Evolutionary conservation across 2,888 invertebrate species (phyloP).

Genomic region (Diarsia mendica): DNA sequence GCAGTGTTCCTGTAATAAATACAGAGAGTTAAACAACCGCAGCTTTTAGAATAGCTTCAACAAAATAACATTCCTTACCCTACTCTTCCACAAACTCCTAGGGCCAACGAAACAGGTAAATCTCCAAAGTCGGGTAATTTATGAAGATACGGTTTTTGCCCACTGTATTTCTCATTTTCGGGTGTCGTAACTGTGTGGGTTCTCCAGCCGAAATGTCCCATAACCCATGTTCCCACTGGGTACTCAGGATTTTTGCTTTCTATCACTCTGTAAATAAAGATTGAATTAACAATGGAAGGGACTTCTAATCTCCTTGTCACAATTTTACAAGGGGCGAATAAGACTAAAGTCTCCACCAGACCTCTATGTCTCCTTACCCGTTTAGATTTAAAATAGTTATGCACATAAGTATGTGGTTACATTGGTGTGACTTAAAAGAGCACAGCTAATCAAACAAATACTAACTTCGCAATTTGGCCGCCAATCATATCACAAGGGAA

Average conservation of each 20-base stretch:
- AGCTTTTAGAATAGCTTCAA: background rate
- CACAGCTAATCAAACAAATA: slow-evolving; percentile 15
- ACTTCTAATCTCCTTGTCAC: background rate
- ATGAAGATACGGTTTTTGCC: slow-evolving; percentile 78
- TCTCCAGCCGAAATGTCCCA: slow-evolving; percentile 92
- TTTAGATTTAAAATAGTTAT: background rate
- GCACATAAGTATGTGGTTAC: too few species aligned
- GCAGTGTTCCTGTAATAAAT: slow-evolving; percentile 90
- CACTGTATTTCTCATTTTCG: slow-evolving; percentile 71
- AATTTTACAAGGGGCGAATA: background rate
- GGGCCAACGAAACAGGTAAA: slow-evolving; percentile 89
- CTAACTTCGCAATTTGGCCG: slow-evolving; percentile 92
- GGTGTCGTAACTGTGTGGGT: slow-evolving; percentile 89
- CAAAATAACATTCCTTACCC: slow-evolving; percentile 85
- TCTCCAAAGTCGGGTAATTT: slow-evolving; percentile 89
- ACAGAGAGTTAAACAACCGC: background rate
- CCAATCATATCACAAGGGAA: slow-evolving; percentile 92
- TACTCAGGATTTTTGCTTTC: slow-evolving; percentile 91
- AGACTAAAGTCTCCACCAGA: background rate
- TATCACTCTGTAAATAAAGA: slow-evolving; percentile 88
- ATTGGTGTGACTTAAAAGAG: background rate
- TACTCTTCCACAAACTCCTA: slow-evolving; percentile 92
- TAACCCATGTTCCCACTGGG: slow-evolving; percentile 91
- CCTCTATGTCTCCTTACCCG: background rate
- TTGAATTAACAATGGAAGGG: background rate